Evolutionary conservation across 2,888 invertebrate species (phyloP), one percentile per base, ranked within the genome.

Genomic region (Cosmia trapezina): DNA sequence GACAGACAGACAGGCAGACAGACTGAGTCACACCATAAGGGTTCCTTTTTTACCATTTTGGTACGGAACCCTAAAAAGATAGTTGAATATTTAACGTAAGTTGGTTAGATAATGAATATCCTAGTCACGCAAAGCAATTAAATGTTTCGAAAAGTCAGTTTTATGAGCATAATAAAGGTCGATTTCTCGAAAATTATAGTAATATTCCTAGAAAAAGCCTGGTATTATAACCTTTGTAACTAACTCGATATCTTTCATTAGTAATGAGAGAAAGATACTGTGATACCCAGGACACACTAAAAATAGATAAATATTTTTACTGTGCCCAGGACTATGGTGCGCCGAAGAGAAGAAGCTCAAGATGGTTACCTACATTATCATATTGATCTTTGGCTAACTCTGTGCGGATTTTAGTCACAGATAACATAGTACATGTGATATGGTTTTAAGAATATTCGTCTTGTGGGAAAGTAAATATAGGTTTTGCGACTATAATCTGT

Each of bases 111-210:
- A 61, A 14, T 53, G 9, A 59, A 74, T 43, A 64, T 75, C 37
- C 45, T 51, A 49, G 54, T 33, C 60, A 65, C 76, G 81, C 81
- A 43, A 76, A 51, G 56, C 28, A 45, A 81, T 66, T 66, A 51
- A 49, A 14, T 61, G 64, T 45, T 60, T 51, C n/a, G 14, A 73
- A 73, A 73, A 45, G n/a, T 56, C n/a, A 8, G 14, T 51, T 28
- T 76, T 41, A 65, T 22, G 62, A 65, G 45, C 11, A 41, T 28
- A 49, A 28, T 56, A 45, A 45, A 56, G 49, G 49, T n/a, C 17
- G 53, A 73, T 74, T 73, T 73, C 73, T 41, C 37, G 11, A 53
- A 78, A 57, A 59, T 41, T 19, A 45, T 14, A 22, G 41, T 41
- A 8, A n/a, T 45, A 45, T 49, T 78, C 8, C 11, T 41, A 43